phyloP scores from a whole-genome alignment of 2,113 vertebrate species.

The Natator depressus region DNA sequence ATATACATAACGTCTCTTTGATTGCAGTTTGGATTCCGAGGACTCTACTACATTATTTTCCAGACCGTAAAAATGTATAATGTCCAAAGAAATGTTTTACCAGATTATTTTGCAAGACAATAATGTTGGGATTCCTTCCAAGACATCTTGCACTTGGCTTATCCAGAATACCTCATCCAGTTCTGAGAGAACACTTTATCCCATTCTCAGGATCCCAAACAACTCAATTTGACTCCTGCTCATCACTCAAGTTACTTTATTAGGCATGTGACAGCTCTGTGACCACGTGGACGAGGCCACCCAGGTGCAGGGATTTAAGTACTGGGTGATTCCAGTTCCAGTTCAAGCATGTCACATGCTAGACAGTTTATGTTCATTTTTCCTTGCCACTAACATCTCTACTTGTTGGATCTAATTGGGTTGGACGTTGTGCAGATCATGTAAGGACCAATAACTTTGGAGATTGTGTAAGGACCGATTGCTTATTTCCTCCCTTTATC shows the following conservation, averaged over 20 bases:
- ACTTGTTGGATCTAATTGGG: neutral
- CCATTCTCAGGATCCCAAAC: neutral
- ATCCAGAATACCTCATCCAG: neutral
- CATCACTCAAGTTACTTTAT: neutral
- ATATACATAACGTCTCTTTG: neutral
- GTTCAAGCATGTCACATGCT: neutral
- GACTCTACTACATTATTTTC: neutral
- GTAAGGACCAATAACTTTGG: neutral
- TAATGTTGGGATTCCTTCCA: neutral
- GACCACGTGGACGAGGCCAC: neutral
- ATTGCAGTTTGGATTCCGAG: neutral
- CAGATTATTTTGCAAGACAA: neutral
- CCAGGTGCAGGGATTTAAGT: neutral
- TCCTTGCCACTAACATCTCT: neutral
- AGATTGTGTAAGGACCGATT: neutral
- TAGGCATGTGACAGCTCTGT: neutral
- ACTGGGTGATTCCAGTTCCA: neutral
- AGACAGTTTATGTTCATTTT: neutral
- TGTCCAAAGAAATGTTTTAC: neutral
- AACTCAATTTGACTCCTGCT: neutral
- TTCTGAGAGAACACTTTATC: neutral
- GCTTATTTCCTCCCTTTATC: neutral
- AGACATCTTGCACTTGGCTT: neutral
- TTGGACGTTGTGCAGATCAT: neutral
- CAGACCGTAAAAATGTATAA: too few relatives aligned